Evolutionary conservation across 2,888 invertebrate species (phyloP).

Genomic region (Sympetrum striolatum): DNA sequence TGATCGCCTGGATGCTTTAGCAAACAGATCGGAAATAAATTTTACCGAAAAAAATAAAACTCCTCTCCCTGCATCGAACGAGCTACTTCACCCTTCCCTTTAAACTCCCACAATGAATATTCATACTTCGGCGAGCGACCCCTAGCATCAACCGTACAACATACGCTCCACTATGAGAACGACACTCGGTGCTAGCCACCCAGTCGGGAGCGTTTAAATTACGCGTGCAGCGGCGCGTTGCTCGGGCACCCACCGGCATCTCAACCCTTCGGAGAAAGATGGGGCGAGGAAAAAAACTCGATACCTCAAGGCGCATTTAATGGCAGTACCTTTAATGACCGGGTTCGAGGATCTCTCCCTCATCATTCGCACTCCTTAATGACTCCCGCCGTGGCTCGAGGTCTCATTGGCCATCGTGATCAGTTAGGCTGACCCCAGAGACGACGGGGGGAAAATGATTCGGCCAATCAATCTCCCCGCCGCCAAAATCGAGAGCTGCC

Average conservation of each 20-base stretch:
- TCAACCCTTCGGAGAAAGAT: neutral
- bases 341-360: slow-evolving; percentile 26
- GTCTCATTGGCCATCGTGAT: slow-evolving; percentile 27
- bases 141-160: neutral
- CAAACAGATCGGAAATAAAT: no score
- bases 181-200: neutral
- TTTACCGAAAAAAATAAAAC: no score
- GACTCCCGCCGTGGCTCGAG: slow-evolving; percentile 24
- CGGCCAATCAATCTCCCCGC: slow-evolving; percentile 9
- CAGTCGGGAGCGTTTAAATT: neutral
- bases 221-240: neutral
- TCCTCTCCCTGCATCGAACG: no score
- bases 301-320: neutral
- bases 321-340: slow-evolving; percentile 34
- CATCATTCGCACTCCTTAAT: slow-evolving; percentile 28
- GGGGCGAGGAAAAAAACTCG: neutral
- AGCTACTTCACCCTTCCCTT: no score
- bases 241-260: neutral
- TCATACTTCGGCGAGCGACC: no score
- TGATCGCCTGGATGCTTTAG: no score
- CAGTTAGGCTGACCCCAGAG: neutral
- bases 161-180: neutral
- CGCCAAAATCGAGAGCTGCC: slow-evolving; percentile 24
- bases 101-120: no score
- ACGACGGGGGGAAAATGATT: slow-evolving; percentile 2